These are phyloP conservation scores for Hypothenemus hampei DNA, from an alignment of 1,140 invertebrate genomes.

Conservation along the genomic window DNA sequence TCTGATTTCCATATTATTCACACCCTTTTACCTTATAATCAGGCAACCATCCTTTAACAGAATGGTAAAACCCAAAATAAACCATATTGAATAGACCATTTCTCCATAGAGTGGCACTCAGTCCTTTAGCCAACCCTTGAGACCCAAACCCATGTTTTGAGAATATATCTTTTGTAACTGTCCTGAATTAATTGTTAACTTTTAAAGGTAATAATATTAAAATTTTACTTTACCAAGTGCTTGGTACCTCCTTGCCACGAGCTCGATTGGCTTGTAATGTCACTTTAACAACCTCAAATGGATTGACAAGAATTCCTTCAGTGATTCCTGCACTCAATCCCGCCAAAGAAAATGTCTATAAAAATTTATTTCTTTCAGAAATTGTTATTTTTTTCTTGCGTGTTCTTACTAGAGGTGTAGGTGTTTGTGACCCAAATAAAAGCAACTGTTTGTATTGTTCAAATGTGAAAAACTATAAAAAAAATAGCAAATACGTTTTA, in stretches of 20 bases:
- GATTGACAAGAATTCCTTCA: constrained; percentile 86
- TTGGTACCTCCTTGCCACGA: constrained; percentile 55
- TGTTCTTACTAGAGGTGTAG: constrained; percentile 63
- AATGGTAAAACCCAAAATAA: constrained; percentile 93
- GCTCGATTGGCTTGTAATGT: constrained; percentile 67
- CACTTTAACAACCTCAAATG: constrained; percentile 94
- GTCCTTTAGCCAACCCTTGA: constrained; percentile 79
- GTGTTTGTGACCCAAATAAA: constrained; percentile 64
- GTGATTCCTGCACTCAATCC: constrained; percentile 82
- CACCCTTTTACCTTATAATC: constrained; percentile 56
- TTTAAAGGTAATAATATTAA: background rate
- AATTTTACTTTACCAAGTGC: constrained; percentile 54
- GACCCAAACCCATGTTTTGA: constrained; percentile 68
- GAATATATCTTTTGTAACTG: constrained; percentile 74
- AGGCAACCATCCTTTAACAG: constrained; percentile 73
- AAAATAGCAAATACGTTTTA: constrained; percentile 23
- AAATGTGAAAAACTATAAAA: constrained; percentile 77
- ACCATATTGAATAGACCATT: constrained; percentile 90
- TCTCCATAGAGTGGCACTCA: constrained; percentile 79
- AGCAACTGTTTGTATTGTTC: constrained; percentile 88
- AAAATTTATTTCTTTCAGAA: constrained; percentile 18
- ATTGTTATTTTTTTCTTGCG: background rate
- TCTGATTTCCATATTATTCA: background rate
- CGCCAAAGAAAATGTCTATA: constrained; percentile 79
- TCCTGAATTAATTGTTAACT: constrained; percentile 14